Evolutionary conservation across 2,113 vertebrate genomes (phyloP).

Genomic region (Spea bombifrons): DNA sequence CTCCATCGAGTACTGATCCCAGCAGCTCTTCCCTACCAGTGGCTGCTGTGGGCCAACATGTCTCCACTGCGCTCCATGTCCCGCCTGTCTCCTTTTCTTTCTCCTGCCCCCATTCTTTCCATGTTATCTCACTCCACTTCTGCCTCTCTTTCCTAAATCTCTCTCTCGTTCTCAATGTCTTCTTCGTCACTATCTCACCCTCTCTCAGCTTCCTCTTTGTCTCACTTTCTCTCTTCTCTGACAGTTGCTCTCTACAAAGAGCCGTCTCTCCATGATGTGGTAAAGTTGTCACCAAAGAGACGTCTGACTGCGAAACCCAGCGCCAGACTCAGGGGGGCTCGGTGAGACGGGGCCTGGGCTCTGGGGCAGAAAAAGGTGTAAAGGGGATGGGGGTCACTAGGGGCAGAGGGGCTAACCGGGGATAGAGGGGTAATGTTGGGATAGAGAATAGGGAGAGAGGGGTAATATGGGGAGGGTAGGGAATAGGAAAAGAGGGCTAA

Average conservation of each 20-base stretch:
- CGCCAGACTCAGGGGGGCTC: constrained; percentile 17
- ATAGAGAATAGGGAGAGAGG: too few species aligned
- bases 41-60: too few species aligned
- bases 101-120: too few species aligned
- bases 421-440: too few species aligned
- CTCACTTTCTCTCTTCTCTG: background rate
- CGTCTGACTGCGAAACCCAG: constrained; percentile 28
- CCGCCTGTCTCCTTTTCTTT: too few species aligned
- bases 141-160: too few species aligned
- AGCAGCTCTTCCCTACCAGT: too few species aligned
- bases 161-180: background rate
- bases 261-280: constrained; percentile 35
- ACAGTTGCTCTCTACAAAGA: constrained; percentile 41
- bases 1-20: too few species aligned
- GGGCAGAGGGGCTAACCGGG: background rate
- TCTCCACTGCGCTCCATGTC: too few species aligned
- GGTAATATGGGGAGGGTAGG: too few species aligned
- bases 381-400: background rate
- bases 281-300: constrained; percentile 24
- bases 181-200: background rate
- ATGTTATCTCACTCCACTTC: too few species aligned
- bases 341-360: background rate
- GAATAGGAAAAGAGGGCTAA: too few species aligned
- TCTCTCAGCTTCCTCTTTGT: constrained; percentile 18
- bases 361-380: background rate